These are phyloP conservation scores for Drosophila neotestacea DNA, from an alignment of 2,888 invertebrate genomes.

Conservation along the genomic window DNA sequence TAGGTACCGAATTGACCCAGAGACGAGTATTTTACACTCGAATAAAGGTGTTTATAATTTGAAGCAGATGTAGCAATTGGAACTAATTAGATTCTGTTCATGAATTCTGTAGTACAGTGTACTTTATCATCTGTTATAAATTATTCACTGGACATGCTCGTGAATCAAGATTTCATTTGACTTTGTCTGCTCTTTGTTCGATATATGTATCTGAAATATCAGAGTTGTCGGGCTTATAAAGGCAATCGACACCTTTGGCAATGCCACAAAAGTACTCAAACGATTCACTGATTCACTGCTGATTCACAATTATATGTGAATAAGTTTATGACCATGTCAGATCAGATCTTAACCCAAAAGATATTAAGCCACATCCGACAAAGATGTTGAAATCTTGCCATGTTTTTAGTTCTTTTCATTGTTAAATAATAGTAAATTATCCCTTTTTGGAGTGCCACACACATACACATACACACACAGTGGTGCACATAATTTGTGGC, in stretches of 20 bases:
- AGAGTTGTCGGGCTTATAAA: conserved; percentile 1
- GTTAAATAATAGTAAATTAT: conserved; percentile 49
- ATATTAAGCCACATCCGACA: conserved; percentile 3
- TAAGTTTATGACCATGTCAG: conserved; percentile 13
- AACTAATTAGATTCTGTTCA: too few relatives aligned
- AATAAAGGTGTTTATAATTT: not conserved
- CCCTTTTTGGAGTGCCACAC: conserved; percentile 7
- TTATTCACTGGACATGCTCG: conserved; percentile 31
- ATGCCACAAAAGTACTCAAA: conserved; percentile 24
- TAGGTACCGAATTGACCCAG: conserved; percentile 1
- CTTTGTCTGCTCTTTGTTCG: not conserved
- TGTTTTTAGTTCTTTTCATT: conserved; percentile 9
- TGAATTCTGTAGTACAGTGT: not conserved
- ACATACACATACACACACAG: not conserved
- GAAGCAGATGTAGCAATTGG: not conserved
- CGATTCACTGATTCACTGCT: conserved; percentile 26
- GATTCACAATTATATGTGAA: conserved; percentile 13
- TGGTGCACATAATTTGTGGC: conserved; percentile 24
- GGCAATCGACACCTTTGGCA: conserved; percentile 28
- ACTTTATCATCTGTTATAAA: not conserved
- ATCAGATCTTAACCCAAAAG: not conserved
- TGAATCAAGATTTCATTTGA: conserved; percentile 16
- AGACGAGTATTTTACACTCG: too few relatives aligned
- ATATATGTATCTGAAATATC: conserved; percentile 8
- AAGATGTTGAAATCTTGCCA: conserved; percentile 25